Evolutionary conservation across 2,888 invertebrate genomes (phyloP), one percentile per base, ranked within the genome.

Genomic region (Acanthopleura granulata): DNA sequence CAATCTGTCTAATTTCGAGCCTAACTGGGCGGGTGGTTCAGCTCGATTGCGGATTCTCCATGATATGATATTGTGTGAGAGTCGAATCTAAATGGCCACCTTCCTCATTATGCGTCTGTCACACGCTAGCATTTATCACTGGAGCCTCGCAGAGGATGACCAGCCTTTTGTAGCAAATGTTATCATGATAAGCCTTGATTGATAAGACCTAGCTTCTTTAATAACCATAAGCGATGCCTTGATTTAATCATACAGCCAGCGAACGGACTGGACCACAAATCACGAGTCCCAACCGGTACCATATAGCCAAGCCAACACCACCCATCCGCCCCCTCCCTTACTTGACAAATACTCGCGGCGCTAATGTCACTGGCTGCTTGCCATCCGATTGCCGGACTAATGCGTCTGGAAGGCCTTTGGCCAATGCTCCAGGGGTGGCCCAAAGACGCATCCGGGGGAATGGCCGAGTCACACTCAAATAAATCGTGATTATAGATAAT

Each of bases 141-240:
- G 40, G 40, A 40, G 40, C 40, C 40, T 3, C 40, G 9, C 40
- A 9, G 4, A 40, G 40, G 40, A 40, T 40, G 40, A 40, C 40
- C 40, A 9, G 40, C 9, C 40, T 40, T n/a, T 57, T 57, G 57
- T 57, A 22, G 57, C 57, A 57, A 57, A 57, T 57, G 57, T 57
- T 57, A 57, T 57, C 57, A n/a, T 57, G 57, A 57, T 57, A 57
- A 57, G 57, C 57, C 22, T 57, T 57, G 57, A 57, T 57, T 57
- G 57, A 57, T 57, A 57, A 57, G 22, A 4, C 57, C 6, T n/a
- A n/a, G 57, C 57, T 57, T 57, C 57, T 57, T 57, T 57, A 57
- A 57, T 57, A 57, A 57, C n/a, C 57, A 57, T 57, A 57, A 57
- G 57, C 57, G 57, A 18, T 22, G 6, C n/a, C n/a, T 3, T 57